Evolutionary conservation across 2,797 vertebrate genomes (phyloP).

Genomic region (Salarias fasciatus): DNA sequence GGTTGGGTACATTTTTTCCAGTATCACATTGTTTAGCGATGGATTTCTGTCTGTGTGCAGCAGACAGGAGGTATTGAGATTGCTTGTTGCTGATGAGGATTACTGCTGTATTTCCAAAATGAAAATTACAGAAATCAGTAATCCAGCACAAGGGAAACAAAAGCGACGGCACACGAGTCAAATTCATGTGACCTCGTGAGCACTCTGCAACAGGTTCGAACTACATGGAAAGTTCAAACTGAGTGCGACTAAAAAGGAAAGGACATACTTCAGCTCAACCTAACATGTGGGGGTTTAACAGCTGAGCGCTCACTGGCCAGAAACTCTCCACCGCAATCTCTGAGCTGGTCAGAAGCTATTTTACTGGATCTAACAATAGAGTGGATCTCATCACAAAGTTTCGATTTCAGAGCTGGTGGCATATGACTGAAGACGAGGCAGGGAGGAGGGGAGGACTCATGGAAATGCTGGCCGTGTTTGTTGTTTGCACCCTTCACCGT

Average conservation of each 20-base stretch:
- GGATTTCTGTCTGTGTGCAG: constrained; percentile 23
- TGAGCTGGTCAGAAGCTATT: constrained; percentile 44
- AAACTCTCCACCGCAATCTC: constrained; percentile 16
- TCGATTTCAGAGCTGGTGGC: constrained; percentile 38
- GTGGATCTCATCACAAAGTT: constrained; percentile 43
- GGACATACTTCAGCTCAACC: constrained; percentile 46
- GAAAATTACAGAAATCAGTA: constrained; percentile 74
- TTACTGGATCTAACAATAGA: constrained; percentile 48
- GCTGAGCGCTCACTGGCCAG: constrained; percentile 17
- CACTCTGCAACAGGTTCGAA: constrained; percentile 24
- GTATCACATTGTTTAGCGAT: constrained; percentile 36
- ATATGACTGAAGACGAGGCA: constrained; percentile 16
- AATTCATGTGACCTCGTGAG: constrained; percentile 62
- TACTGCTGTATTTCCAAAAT: constrained; percentile 73
- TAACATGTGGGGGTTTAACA: constrained; percentile 37
- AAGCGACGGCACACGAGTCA: constrained; percentile 43
- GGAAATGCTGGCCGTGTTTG: constrained; percentile 50
- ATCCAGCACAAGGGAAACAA: constrained; percentile 68
- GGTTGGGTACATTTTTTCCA: constrained; percentile 1
- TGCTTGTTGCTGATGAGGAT: constrained; percentile 65
- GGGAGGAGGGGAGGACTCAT: not conserved
- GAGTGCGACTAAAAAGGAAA: constrained; percentile 5
- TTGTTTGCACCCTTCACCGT: constrained; percentile 23
- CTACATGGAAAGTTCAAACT: constrained; percentile 29
- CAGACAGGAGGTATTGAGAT: constrained; percentile 55